Evolutionary conservation across 2,888 invertebrate genomes (phyloP).

Genomic region (Psylliodes chrysocephalus): DNA sequence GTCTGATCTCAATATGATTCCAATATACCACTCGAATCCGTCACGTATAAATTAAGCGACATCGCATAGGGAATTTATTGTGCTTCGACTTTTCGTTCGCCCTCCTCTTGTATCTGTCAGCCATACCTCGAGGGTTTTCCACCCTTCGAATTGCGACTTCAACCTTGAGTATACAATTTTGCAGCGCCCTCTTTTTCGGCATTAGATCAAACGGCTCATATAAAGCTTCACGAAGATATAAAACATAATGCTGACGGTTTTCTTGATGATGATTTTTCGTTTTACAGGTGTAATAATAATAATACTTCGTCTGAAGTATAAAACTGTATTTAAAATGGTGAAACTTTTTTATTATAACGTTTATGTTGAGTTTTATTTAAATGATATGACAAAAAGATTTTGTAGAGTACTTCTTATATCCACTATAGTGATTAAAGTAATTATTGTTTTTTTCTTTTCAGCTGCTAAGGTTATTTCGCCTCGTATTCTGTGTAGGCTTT

Average conservation of each 20-base stretch:
- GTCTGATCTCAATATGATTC: conserved; percentile 22
- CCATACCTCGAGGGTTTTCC: conserved; percentile 23
- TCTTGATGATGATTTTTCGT: not conserved
- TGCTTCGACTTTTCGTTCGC: conserved; percentile 23
- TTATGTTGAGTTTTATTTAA: too few relatives aligned
- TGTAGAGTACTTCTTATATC: too few relatives aligned
- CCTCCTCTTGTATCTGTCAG: conserved; percentile 34
- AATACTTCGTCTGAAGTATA: too few relatives aligned
- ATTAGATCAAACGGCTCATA: conserved; percentile 51
- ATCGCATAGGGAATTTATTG: conserved; percentile 29
- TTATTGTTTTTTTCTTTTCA: too few relatives aligned
- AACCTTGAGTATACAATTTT: conserved; percentile 36
- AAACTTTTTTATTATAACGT: too few relatives aligned
- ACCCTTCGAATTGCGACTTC: conserved; percentile 11
- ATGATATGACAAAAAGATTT: too few relatives aligned
- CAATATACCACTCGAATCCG: conserved; percentile 24
- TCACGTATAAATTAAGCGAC: conserved; percentile 31
- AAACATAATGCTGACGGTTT: conserved; percentile 35
- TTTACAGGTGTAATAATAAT: not conserved
- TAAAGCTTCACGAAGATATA: conserved; percentile 51
- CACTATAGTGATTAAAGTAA: too few relatives aligned
- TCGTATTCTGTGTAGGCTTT: too few relatives aligned
- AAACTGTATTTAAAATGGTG: too few relatives aligned
- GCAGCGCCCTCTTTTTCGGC: conserved; percentile 41
- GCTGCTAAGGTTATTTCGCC: too few relatives aligned